Percentiles rank a stretch among this genome's conserved stretches.
These are phyloP conservation scores for Brachystomella parvula DNA, from an alignment of 1,140 invertebrate genomes.

Conservation along the genomic window DNA sequence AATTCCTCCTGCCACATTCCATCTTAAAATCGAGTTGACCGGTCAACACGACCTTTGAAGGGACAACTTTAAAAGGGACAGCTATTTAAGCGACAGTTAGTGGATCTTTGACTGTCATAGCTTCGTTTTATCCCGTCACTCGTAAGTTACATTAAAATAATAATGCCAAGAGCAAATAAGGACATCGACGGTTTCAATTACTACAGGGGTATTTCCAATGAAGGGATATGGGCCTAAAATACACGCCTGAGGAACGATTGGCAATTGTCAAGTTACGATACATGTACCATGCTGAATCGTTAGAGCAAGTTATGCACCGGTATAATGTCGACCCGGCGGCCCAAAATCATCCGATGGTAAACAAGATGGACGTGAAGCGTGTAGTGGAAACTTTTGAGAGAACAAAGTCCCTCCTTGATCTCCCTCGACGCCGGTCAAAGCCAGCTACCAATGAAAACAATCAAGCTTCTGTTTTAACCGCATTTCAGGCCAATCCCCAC, in stretches of 20 bases:
- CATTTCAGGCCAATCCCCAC: neutral
- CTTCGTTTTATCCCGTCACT: neutral
- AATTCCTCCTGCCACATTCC: neutral
- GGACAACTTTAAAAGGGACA: neutral
- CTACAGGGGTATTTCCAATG: neutral
- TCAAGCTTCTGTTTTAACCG: neutral
- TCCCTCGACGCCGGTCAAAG: neutral
- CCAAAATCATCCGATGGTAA: neutral
- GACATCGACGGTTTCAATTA: neutral
- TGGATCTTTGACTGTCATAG: neutral
- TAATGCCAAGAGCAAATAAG: neutral
- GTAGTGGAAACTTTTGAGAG: neutral
- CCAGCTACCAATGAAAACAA: neutral
- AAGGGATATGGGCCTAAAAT: neutral
- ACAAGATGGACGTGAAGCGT: neutral
- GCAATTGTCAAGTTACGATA: neutral
- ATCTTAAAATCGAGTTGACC: neutral
- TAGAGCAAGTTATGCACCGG: neutral
- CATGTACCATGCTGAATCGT: neutral
- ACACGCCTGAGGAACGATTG: neutral
- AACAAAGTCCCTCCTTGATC: neutral
- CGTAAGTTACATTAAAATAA: neutral
- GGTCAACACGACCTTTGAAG: neutral
- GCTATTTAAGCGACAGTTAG: neutral
- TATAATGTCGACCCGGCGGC: neutral